Conservation (phyloP, 2,797 vertebrate species). For the Cottoperca gobio region DNA sequence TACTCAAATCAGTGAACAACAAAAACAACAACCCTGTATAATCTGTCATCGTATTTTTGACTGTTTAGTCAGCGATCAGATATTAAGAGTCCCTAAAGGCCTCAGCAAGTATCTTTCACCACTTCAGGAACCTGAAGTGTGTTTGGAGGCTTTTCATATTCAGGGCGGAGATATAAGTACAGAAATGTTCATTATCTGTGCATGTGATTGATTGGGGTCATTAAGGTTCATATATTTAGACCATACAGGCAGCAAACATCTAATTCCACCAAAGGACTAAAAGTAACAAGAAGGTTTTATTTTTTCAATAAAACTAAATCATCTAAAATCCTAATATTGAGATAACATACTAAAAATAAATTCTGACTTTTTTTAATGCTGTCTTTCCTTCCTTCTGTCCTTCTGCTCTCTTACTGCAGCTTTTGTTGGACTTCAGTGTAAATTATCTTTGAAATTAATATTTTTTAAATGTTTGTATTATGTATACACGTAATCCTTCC, state of each 20-base stretch:
- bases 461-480: neutral
- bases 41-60: neutral
- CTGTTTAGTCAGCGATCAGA: neutral
- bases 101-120: slow-evolving; percentile 14
- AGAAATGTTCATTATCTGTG: slow-evolving; percentile 46
- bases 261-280: slow-evolving; percentile 8
- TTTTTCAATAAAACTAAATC: no score
- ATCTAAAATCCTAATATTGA: neutral
- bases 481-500: neutral
- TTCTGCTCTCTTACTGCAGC: slow-evolving; percentile 17
- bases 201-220: slow-evolving; percentile 56
- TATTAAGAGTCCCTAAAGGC: slow-evolving; percentile 24
- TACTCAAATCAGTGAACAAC: no score
- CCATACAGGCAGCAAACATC: slow-evolving; percentile 28
- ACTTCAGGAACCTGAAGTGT: slow-evolving; percentile 8
- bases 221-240: slow-evolving; percentile 52
- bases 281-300: neutral
- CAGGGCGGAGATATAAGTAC: slow-evolving; percentile 39
- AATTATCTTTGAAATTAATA: neutral
- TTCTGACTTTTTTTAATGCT: no score
- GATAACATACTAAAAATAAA: neutral
- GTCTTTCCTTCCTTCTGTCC: no score
- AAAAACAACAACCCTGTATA: neutral
- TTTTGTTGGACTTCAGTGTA: slow-evolving; percentile 11
- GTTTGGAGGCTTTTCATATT: slow-evolving; percentile 24